phyloP scores from a whole-genome alignment of 2,797 vertebrate species.

The Phataginus tricuspis region DNA sequence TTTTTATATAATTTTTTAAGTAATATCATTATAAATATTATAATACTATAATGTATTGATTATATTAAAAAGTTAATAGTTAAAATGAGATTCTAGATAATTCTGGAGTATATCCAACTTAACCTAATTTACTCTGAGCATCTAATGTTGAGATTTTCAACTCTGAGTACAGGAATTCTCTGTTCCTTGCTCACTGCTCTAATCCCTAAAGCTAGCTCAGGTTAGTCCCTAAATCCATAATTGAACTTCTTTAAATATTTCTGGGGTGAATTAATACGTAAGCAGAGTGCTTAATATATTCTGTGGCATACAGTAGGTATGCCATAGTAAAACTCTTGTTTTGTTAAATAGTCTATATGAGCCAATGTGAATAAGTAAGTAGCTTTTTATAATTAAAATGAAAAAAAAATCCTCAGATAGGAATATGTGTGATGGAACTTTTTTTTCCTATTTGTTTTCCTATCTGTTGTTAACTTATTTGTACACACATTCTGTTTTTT shows the following conservation, averaged over 20 bases:
- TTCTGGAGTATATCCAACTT: background rate
- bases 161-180: background rate
- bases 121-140: background rate
- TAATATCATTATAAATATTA: background rate
- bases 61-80: background rate
- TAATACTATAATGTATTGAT: background rate
- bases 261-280: background rate
- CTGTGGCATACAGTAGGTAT: background rate
- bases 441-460: background rate
- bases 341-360: background rate
- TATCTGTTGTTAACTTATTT: background rate
- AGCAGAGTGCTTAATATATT: background rate
- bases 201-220: accelerated
- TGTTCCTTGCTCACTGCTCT: background rate
- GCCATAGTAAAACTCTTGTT: background rate
- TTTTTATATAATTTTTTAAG: background rate
- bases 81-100: background rate
- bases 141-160: background rate
- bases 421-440: background rate
- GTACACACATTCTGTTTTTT: background rate
- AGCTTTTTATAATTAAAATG: background rate
- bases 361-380: background rate
- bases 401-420: background rate
- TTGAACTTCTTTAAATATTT: background rate
- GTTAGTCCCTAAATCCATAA: background rate